A percentile compares a stretch with the other conserved stretches of the same genome.
These are phyloP conservation scores for Idaea biselata DNA, from an alignment of 2,888 invertebrate genomes.

Conservation along the genomic window DNA sequence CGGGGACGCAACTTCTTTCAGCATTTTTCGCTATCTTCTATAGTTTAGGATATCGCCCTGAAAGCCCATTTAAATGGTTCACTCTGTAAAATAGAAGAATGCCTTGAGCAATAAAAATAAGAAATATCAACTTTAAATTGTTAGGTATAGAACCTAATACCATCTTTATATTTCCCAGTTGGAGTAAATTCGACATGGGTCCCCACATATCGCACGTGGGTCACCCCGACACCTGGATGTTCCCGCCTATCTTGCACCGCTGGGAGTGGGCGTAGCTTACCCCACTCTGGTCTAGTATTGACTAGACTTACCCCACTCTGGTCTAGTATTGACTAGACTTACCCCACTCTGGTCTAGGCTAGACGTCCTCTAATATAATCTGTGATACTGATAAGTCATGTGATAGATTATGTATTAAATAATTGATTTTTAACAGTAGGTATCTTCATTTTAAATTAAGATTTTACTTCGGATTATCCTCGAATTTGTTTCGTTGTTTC, in stretches of 20 bases:
- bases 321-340: not conserved
- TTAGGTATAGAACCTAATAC: not conserved
- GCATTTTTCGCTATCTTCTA: too few species aligned
- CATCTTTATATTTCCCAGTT: constrained; percentile 37
- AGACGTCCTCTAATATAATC: not conserved
- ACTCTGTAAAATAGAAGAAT: too few species aligned
- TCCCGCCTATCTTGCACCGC: constrained; percentile 77
- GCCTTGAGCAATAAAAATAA: too few species aligned
- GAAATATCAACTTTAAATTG: too few species aligned
- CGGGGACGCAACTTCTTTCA: too few species aligned
- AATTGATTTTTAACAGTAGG: not conserved
- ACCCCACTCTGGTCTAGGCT: not conserved
- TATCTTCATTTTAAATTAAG: not conserved
- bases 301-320: not conserved
- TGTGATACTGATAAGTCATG: not conserved
- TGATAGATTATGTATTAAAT: not conserved
- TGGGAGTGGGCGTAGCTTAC: constrained; percentile 65
- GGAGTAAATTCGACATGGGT: constrained; percentile 82
- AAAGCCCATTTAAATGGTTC: too few species aligned
- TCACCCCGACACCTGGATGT: constrained; percentile 85
- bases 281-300: not conserved
- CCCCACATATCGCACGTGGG: constrained; percentile 80
- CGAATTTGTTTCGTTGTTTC: too few species aligned
- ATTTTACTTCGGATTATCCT: too few species aligned
- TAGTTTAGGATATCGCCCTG: too few species aligned